These are phyloP conservation scores for Probosciger aterrimus DNA, from an alignment of 2,113 vertebrate genomes.

Conservation along the genomic window DNA sequence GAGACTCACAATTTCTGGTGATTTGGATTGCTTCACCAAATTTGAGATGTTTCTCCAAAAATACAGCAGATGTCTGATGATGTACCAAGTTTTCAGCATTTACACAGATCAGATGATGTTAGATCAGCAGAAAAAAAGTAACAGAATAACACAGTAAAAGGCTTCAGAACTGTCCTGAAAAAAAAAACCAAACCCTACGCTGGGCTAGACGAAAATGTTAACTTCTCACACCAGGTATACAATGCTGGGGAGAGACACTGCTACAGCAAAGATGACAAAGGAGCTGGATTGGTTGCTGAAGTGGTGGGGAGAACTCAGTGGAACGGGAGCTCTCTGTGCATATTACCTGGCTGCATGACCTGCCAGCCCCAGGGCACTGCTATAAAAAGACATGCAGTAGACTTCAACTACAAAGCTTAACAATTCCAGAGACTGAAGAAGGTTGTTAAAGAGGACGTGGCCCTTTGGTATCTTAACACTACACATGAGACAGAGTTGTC, in stretches of 20 bases:
- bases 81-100: constrained; percentile 34
- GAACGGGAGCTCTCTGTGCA: not conserved
- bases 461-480: not conserved
- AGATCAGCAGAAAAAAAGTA: constrained; percentile 26
- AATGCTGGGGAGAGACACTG: not conserved
- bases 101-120: constrained; percentile 44
- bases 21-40: constrained; percentile 32
- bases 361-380: not conserved
- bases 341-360: not conserved
- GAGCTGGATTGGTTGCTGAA: not conserved
- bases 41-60: constrained; percentile 26
- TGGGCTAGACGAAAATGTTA: not conserved
- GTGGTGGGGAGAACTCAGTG: not conserved
- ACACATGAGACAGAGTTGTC: not conserved
- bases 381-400: not conserved
- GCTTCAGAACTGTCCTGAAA: not conserved
- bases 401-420: not conserved
- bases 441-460: not conserved
- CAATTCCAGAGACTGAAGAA: not conserved
- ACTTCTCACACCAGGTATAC: not conserved
- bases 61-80: constrained; percentile 45
- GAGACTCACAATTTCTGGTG: constrained; percentile 35
- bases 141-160: not conserved
- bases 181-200: not conserved
- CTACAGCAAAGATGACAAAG: not conserved